Conservation (phyloP, 1,140 invertebrate genomes). For the Drosophila suzukii region DNA sequence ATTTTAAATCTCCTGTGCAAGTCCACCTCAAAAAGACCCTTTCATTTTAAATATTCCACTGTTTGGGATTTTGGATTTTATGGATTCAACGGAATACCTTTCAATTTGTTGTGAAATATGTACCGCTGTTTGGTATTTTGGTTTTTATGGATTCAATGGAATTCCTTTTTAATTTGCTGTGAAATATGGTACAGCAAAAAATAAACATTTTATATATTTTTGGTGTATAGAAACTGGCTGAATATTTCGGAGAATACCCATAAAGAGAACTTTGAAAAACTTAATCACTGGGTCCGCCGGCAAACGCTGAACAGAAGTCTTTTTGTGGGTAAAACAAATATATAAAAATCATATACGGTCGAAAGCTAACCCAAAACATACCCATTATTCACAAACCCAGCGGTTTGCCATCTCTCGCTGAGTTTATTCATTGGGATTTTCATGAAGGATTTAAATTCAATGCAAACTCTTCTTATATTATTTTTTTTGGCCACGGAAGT, state of each 20-base stretch:
- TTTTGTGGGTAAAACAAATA: background rate
- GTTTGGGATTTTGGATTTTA: background rate
- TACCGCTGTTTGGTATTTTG: background rate
- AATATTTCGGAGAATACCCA: background rate
- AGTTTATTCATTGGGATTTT: conserved; percentile 24
- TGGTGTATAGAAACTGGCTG: no score
- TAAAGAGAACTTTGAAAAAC: background rate
- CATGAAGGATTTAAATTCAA: conserved; percentile 39
- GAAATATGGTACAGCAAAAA: background rate
- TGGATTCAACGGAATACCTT: background rate
- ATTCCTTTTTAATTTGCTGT: background rate
- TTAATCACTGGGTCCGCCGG: background rate
- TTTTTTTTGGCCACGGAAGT: conserved; percentile 29
- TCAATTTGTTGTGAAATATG: background rate
- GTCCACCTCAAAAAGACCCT: background rate
- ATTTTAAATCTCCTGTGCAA: background rate
- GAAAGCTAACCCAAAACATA: background rate
- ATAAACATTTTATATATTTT: background rate
- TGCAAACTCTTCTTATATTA: conserved; percentile 9
- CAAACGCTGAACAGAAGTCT: background rate
- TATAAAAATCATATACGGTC: conserved; percentile 1
- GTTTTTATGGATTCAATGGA: background rate
- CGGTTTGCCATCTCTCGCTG: conserved; percentile 4
- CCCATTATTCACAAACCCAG: background rate
- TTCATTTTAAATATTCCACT: background rate